Evolutionary conservation across 1,140 invertebrate species (phyloP), one percentile per base, ranked within the genome.

Genomic region (Acyrthosiphon pisum): DNA sequence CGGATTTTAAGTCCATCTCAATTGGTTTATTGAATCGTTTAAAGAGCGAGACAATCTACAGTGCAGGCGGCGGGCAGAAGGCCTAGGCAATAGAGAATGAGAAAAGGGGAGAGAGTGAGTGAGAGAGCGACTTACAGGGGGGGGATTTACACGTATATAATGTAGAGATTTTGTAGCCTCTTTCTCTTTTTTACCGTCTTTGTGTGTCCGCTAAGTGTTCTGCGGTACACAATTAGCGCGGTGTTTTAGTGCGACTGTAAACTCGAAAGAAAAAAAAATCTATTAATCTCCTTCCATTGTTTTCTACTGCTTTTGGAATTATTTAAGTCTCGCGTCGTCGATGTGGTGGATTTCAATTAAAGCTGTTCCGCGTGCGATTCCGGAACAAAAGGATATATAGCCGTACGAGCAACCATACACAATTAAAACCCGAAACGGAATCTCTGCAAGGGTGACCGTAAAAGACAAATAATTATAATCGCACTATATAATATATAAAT

Each of bases 11-110:
- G 91, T 93, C 91, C 48, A 93, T 93, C 91, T 93, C 91, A 93
- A 93, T 93, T 93, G 91, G 91, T 93, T 93, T 93, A 93, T 93
- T 93, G 91, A 93, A 93, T 93, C 91, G 91, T 93, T 93, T 93
- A 93, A 92, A 93, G 81, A 93, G 76, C 48, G 81, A 93, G 48
- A 93, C 91, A 93, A 93, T 93, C 81, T 81, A 35, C 46, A 26
- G 91, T 22, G 53, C 20, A 30, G 44, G 90, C 84, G 46, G 86
- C 8, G 14, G 20, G 86, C 18, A 37, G 48, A 23, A 35, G 87
- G 50, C 88, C 88, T 89, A 89, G 50, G 88, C 50, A 92, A 84
- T 76, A 92, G 68, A 76, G 20, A n/a, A n/a, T 14, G 89, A 90
- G 89, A 68, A 35, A 90, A 41, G 6, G 60, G 81, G 6, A 83